phyloP scores from a whole-genome alignment of 1,140 invertebrate genomes.

The Eupeodes corollae region DNA sequence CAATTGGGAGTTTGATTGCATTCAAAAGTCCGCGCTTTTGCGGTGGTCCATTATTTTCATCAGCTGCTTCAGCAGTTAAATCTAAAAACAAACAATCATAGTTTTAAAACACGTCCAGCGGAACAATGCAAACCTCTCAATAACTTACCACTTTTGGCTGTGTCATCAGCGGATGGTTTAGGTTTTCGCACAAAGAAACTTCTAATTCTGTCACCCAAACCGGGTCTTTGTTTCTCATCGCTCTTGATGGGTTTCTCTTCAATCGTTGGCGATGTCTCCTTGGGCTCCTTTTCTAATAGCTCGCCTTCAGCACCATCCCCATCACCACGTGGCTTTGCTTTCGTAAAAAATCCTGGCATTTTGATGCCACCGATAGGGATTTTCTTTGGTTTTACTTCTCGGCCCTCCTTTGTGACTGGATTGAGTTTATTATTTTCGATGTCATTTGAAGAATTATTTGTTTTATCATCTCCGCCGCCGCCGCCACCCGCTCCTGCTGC shows the following conservation, averaged over 20 bases:
- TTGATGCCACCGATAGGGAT: constrained; percentile 73
- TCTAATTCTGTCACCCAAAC: constrained; percentile 27
- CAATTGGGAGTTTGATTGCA: constrained; percentile 51
- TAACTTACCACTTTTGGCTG: neutral
- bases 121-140: neutral
- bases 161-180: constrained; percentile 13
- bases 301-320: constrained; percentile 38
- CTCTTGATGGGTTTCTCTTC: constrained; percentile 25
- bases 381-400: constrained; percentile 63
- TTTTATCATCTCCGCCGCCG: constrained; percentile 40
- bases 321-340: constrained; percentile 48
- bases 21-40: constrained; percentile 43
- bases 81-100: neutral
- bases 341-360: constrained; percentile 68
- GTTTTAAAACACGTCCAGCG: neutral
- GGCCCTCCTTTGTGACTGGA: constrained; percentile 50
- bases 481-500: constrained; percentile 26
- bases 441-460: constrained; percentile 26
- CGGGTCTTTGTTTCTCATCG: constrained; percentile 23
- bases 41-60: constrained; percentile 12
- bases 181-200: constrained; percentile 29
- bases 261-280: constrained; percentile 12
- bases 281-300: constrained; percentile 34
- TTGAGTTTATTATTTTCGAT: too few relatives aligned
- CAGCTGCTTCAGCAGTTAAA: constrained; percentile 19